These are phyloP conservation scores for Brenthis hecate DNA, from an alignment of 2,888 invertebrate genomes.

Conservation along the genomic window DNA sequence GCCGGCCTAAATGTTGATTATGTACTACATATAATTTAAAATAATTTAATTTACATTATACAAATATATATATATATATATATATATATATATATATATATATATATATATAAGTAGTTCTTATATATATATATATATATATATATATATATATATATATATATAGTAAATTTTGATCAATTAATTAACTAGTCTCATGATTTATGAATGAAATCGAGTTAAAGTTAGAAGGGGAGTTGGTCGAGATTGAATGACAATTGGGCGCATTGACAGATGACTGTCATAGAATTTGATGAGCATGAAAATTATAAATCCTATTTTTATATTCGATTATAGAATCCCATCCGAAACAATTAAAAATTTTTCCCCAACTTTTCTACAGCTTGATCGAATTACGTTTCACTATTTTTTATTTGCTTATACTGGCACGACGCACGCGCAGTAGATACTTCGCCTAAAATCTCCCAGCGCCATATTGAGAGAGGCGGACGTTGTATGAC, in stretches of 20 bases:
- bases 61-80: no score
- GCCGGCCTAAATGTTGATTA: no score
- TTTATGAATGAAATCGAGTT: conserved; percentile 34
- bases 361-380: conserved; percentile 49
- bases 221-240: conserved; percentile 15
- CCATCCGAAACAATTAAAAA: conserved; percentile 44
- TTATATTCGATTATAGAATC: conserved; percentile 42
- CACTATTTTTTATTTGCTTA: conserved; percentile 67
- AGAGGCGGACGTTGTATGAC: conserved; percentile 87
- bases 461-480: conserved; percentile 88
- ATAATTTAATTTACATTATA: no score
- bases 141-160: no score
- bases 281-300: conserved; percentile 70
- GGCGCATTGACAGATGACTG: conserved; percentile 50
- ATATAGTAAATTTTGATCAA: conserved; percentile 1
- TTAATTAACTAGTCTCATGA: conserved; percentile 8
- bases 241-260: conserved; percentile 40
- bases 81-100: no score
- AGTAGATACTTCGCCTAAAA: conserved; percentile 81
- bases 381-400: conserved; percentile 53
- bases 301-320: conserved; percentile 66
- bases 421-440: conserved; percentile 80
- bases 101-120: no score
- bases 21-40: no score
- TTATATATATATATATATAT: no score